Evolutionary conservation across 2,888 invertebrate genomes (phyloP), one percentile per base, ranked within the genome.

Genomic region (Agelastica alni): DNA sequence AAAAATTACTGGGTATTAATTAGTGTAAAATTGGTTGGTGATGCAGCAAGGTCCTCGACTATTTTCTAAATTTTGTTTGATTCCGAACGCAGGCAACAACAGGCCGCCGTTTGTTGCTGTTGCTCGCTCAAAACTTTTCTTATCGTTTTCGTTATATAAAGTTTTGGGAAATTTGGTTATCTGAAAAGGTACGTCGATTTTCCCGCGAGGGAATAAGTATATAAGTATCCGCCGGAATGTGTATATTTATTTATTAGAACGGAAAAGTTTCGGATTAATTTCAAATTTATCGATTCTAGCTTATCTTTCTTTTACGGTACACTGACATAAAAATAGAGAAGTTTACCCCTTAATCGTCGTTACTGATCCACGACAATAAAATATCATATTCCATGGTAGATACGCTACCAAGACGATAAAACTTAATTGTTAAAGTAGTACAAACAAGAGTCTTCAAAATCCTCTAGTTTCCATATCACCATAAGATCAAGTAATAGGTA

Each of bases 101-200:
- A 13, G 28, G 16, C 16, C 16, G 13, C 9, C 43, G 41, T 46
- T 17, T 34, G 39, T 32, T 22, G 52, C 41, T 46, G 13, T n/a
- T 18, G 26, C 31, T 32, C 13, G 18, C 20, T n/a, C n/a, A 14
- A 53, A 53, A 47, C 46, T 53, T 51, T 53, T 28, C 53, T 53
- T 53, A 53, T 53, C 53, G 42, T 30, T 42, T 53, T 47, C 47
- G 18, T 42, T 41, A 26, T 28, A 53, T 53, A 39, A 45, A 53
- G 34, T 53, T 53, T 44, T 16, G 14, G 20, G 22, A 41, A 47
- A 53, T 53, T 53, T 30, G 37, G 44, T 51, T 45, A 51, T 37
- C 51, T 16, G 32, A 34, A 4, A 31, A 51, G 41, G 26, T 12
- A 28, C 18, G 22, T 30, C 37, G 51, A 46, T 39, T 42, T 17